A percentile compares a stretch with the other conserved stretches of the same genome.
These are phyloP conservation scores for Grus americana DNA, from an alignment of 2,113 vertebrate genomes.

Conservation along the genomic window DNA sequence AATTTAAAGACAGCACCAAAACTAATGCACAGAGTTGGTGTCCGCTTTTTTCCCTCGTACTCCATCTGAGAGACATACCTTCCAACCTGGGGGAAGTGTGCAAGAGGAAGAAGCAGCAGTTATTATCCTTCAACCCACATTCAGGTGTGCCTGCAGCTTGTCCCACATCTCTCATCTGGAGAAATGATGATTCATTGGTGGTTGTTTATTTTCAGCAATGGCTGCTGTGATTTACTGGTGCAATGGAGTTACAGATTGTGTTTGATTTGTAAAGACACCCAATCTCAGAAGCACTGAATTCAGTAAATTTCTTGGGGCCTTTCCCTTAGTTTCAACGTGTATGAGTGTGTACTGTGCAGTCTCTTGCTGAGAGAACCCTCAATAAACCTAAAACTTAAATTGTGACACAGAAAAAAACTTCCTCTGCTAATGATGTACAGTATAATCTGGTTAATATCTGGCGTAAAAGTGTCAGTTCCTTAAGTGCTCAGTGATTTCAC, in stretches of 20 bases:
- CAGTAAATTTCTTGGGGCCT: not conserved
- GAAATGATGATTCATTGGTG: not conserved
- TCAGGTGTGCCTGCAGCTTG: not conserved
- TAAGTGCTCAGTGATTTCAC: not conserved
- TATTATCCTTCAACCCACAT: not conserved
- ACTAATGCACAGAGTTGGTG: not conserved
- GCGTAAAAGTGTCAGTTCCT: not conserved
- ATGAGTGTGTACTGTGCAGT: not conserved
- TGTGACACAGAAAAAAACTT: not conserved
- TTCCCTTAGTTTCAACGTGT: not conserved
- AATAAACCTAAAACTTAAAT: not conserved
- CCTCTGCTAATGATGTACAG: not conserved
- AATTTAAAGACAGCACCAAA: conserved; percentile 6
- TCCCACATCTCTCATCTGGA: not conserved
- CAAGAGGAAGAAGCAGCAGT: not conserved
- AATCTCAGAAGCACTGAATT: not conserved
- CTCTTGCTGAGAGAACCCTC: not conserved
- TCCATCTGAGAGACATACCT: not conserved
- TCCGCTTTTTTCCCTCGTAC: not conserved
- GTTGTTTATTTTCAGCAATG: not conserved
- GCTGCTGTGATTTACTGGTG: not conserved
- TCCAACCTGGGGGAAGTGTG: not conserved
- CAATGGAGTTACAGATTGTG: not conserved
- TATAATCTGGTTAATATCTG: not conserved
- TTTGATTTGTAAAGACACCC: not conserved